These are phyloP conservation scores for Sarcophaga caerulescens DNA, from an alignment of 2,888 invertebrate genomes.

Conservation along the genomic window DNA sequence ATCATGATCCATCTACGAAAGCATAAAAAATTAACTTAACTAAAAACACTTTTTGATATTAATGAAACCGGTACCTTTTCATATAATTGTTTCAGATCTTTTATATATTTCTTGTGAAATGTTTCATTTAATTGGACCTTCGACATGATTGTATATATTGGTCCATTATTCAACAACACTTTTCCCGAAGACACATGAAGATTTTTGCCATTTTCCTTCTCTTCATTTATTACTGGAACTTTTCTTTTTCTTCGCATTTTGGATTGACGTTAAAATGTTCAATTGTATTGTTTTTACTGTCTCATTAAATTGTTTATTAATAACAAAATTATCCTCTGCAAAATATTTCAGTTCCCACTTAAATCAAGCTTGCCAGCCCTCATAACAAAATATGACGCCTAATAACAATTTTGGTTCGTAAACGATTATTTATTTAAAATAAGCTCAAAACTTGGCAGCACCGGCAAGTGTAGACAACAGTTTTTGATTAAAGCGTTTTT, in stretches of 20 bases:
- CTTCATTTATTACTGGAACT: constrained; percentile 71
- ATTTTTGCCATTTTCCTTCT: constrained; percentile 69
- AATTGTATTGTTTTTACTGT: no score
- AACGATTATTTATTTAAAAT: constrained; percentile 2
- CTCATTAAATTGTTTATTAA: no score
- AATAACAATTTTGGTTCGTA: no score
- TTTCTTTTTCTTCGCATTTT: constrained; percentile 75
- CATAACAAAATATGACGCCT: no score
- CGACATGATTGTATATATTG: constrained; percentile 82
- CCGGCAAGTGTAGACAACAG: background rate
- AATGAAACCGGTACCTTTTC: constrained; percentile 82
- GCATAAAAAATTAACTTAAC: background rate
- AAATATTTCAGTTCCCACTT: no score
- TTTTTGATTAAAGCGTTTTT: no score
- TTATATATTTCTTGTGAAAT: constrained; percentile 85
- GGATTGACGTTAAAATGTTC: no score
- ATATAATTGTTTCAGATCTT: constrained; percentile 84
- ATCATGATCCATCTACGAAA: constrained; percentile 82
- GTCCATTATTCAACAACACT: constrained; percentile 71
- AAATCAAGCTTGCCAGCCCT: no score
- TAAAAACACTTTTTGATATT: background rate
- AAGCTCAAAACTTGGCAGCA: constrained; percentile 6
- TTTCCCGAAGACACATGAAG: constrained; percentile 9
- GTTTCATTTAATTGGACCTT: constrained; percentile 86
- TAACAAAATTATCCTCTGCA: no score